These are phyloP conservation scores for Rugalucina vietnamica DNA, from an alignment of 2,888 invertebrate genomes.

Conservation along the genomic window DNA sequence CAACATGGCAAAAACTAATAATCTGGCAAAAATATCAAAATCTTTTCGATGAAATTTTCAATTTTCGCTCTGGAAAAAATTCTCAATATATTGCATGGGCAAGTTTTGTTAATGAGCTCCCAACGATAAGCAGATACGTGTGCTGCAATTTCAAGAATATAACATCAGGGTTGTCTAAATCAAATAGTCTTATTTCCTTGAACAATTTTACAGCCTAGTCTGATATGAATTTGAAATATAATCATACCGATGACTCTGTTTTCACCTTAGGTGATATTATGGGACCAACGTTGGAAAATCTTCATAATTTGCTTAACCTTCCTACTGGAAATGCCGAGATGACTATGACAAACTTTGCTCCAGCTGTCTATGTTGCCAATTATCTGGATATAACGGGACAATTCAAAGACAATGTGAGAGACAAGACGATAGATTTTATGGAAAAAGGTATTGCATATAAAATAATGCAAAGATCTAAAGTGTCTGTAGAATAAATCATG, in stretches of 20 bases:
- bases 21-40: too few relatives aligned
- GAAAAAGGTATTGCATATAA: not conserved
- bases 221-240: not conserved
- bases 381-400: not conserved
- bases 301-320: not conserved
- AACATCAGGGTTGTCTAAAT: too few relatives aligned
- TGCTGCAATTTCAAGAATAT: not conserved
- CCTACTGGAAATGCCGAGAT: not conserved
- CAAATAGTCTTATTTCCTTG: too few relatives aligned
- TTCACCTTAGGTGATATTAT: not conserved
- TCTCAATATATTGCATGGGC: too few relatives aligned
- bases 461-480: too few relatives aligned
- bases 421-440: not conserved
- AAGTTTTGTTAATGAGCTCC: too few relatives aligned
- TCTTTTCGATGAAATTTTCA: too few relatives aligned
- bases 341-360: not conserved
- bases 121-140: not conserved
- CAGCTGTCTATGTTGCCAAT: not conserved
- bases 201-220: not conserved
- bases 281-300: not conserved
- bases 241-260: not conserved
- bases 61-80: too few relatives aligned
- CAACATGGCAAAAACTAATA: too few relatives aligned
- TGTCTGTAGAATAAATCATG: too few relatives aligned
- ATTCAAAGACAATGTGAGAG: not conserved